Conservation (phyloP, 2,797 vertebrate genomes). For the Sciaenops ocellatus region DNA sequence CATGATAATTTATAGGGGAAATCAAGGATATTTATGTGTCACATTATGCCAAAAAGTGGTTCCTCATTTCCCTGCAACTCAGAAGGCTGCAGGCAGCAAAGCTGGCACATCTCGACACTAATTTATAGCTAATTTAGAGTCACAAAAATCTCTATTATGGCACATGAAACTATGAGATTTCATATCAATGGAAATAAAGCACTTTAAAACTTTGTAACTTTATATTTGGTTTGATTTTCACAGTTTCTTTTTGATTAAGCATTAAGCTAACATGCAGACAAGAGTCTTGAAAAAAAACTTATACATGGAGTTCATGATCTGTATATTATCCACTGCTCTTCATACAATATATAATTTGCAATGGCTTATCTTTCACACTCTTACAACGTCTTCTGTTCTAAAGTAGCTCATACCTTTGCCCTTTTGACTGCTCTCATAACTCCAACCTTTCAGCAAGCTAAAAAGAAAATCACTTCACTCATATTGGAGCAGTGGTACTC, state of each 20-base stretch:
- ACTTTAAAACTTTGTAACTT: neutral
- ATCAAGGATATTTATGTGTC: slow-evolving; percentile 57
- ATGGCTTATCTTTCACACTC: neutral
- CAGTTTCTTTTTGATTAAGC: neutral
- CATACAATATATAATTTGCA: slow-evolving; percentile 24
- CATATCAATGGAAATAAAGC: neutral
- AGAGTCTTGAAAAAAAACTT: neutral
- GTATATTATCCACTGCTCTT: slow-evolving; percentile 12
- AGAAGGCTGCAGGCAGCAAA: slow-evolving; percentile 23
- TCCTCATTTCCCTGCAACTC: slow-evolving; percentile 41
- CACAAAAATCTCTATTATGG: slow-evolving; percentile 33
- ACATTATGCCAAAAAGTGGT: slow-evolving; percentile 49
- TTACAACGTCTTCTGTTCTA: slow-evolving; percentile 9
- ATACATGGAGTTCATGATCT: slow-evolving; percentile 23
- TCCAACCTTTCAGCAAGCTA: slow-evolving; percentile 20
- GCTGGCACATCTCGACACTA: slow-evolving; percentile 27
- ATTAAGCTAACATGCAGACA: neutral
- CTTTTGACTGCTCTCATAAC: slow-evolving; percentile 48
- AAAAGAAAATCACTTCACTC: slow-evolving; percentile 3
- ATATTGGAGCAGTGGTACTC: slow-evolving; percentile 3
- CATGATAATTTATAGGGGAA: slow-evolving; percentile 49
- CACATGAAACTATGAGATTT: slow-evolving; percentile 25
- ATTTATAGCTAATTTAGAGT: slow-evolving; percentile 37
- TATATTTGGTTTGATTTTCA: neutral
- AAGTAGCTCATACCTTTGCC: slow-evolving; percentile 32